Evolutionary conservation across 1,140 invertebrate species (phyloP).

Genomic region (Adoxophyes honmai): DNA sequence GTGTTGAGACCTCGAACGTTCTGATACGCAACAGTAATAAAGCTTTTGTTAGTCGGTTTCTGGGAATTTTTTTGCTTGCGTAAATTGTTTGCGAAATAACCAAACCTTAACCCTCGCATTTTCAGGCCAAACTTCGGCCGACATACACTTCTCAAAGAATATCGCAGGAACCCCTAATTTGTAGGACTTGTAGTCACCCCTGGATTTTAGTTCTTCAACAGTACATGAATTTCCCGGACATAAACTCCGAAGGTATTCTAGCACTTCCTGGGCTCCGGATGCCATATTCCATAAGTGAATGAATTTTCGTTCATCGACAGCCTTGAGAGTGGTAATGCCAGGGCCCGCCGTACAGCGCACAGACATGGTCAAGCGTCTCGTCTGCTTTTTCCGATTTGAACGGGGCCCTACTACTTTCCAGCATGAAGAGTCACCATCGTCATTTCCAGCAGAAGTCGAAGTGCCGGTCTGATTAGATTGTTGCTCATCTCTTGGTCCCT

Average conservation of each 20-base stretch:
- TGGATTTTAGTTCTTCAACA: slow-evolving; percentile 8
- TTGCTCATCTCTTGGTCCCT: no score
- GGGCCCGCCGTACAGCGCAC: slow-evolving; percentile 10
- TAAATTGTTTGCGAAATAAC: slow-evolving; percentile 17
- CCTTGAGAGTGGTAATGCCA: neutral
- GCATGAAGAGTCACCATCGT: no score
- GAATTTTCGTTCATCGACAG: slow-evolving; percentile 7
- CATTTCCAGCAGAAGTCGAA: no score
- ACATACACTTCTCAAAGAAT: slow-evolving; percentile 10
- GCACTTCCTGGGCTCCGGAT: neutral
- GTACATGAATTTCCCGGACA: neutral
- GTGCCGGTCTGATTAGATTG: no score
- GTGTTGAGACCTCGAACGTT: slow-evolving; percentile 7
- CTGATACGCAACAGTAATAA: neutral
- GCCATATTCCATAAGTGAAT: slow-evolving; percentile 16
- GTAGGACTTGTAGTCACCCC: slow-evolving; percentile 15
- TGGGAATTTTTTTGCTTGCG: neutral
- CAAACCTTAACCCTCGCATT: slow-evolving; percentile 9
- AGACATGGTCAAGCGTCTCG: no score
- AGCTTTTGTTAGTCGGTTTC: neutral
- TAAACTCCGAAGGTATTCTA: neutral
- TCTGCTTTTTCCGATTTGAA: neutral
- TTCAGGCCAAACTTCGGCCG: neutral
- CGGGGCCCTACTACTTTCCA: no score
- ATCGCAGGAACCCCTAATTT: slow-evolving; percentile 1